These are phyloP conservation scores for Lamprotornis superbus DNA, from an alignment of 2,113 vertebrate genomes.

Conservation along the genomic window DNA sequence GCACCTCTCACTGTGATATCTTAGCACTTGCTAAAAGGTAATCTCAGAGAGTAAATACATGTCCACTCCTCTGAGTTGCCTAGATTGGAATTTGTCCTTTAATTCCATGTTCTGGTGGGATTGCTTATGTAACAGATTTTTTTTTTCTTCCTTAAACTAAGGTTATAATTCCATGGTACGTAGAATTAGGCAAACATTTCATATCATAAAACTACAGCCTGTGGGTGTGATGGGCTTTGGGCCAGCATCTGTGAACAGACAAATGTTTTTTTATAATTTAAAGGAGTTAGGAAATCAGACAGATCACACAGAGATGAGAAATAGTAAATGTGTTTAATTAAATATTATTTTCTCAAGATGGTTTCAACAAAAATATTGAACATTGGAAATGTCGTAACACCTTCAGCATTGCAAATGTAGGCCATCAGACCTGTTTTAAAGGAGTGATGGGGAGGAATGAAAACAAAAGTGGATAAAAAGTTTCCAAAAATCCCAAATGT, in stretches of 20 bases:
- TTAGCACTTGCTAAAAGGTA: slow-evolving; percentile 11
- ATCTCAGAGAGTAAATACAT: not conserved
- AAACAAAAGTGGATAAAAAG: not conserved
- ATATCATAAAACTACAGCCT: slow-evolving; percentile 28
- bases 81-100: slow-evolving; percentile 36
- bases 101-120: slow-evolving; percentile 16
- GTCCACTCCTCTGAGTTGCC: slow-evolving; percentile 17
- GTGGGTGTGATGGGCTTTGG: slow-evolving; percentile 47
- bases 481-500: not conserved
- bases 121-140: slow-evolving; percentile 30
- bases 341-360: slow-evolving; percentile 29
- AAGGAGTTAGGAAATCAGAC: slow-evolving; percentile 20
- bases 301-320: slow-evolving; percentile 14
- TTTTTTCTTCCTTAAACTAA: not conserved
- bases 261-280: slow-evolving; percentile 45
- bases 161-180: slow-evolving; percentile 21
- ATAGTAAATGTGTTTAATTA: slow-evolving; percentile 43
- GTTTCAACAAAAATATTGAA: slow-evolving; percentile 30
- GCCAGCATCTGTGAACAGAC: slow-evolving; percentile 40
- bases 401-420: not conserved
- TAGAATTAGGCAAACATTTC: slow-evolving; percentile 45
- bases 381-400: not conserved
- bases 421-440: not conserved
- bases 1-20: not conserved
- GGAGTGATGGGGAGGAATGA: not conserved